Evolutionary conservation across 2,113 vertebrate genomes (phyloP), one percentile per base, ranked within the genome.

Genomic region (Antennarius striatus): DNA sequence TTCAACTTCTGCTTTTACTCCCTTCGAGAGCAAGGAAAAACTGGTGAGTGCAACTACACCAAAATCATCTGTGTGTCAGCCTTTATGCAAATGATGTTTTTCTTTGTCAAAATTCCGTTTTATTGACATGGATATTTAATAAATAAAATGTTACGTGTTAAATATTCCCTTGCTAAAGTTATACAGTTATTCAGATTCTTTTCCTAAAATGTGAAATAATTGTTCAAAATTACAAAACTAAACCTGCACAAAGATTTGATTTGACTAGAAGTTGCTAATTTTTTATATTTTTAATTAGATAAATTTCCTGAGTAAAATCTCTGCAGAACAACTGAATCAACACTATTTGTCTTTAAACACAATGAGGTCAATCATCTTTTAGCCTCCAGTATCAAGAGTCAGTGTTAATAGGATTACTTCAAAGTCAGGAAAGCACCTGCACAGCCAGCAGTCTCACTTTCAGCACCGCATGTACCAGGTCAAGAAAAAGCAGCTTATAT

Each of bases 341-440:
- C 42, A 43, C 42, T 43, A 3, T 43, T 43, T 10, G 10, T 7
- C 10, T 40, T 40, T 43, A 1, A 43, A 80, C 70, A 56, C 39
- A 60, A 61, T 5, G n/a, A 54, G 62, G 47, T 16, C 53, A 72
- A 14, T 47, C 28, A 10, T 15, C 22, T 61, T 49, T 56, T 52
- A 72, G 83, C 68, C 55, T 60, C 29, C 50, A 45, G 68, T 65
- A 63, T 84, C 76, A 81, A 73, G 16, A 72, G 73, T 80, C 66
- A 81, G 42, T 52, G 64, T 85, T 80, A 90, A 91, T 73, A 87
- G 75, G 61, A 86, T 92, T 84, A 71, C 49, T 50, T 6, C 14
- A 47, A 73, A 14, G 32, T 68, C 59, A 71, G 62, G 71, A 70
- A 54, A 39, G 45, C 16, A 53, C 48, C 17, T 12, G 10, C 4